A percentile compares a stretch with the other conserved stretches of the same genome.
phyloP scores from a whole-genome alignment of 2,797 vertebrate genomes.

The Euthynnus affinis region DNA sequence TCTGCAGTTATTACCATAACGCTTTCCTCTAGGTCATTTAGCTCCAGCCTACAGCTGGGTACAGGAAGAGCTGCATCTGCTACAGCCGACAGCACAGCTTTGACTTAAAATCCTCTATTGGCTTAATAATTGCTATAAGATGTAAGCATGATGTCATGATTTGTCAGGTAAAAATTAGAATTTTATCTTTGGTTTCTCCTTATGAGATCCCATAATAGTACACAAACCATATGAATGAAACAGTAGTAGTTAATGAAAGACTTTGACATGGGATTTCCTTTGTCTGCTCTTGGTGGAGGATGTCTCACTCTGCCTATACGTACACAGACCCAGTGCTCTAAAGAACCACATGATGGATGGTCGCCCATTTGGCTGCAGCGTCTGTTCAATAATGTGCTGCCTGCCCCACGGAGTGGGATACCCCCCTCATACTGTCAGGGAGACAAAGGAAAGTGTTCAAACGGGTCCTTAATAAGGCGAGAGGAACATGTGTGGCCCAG shows the following conservation, averaged over 20 bases:
- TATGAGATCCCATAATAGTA: background rate
- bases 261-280: conserved; percentile 10
- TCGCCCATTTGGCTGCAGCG: conserved; percentile 52
- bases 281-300: conserved; percentile 1
- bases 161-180: background rate
- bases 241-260: conserved; percentile 14
- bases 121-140: background rate
- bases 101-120: background rate
- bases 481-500: conserved; percentile 68
- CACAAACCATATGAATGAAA: background rate
- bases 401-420: conserved; percentile 18
- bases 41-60: conserved; percentile 72
- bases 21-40: conserved; percentile 70
- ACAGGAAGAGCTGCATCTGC: conserved; percentile 59
- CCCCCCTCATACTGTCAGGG: conserved; percentile 43
- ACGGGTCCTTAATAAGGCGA: conserved; percentile 60
- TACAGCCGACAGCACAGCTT: conserved; percentile 18
- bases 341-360: conserved; percentile 51
- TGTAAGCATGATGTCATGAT: background rate
- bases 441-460: conserved; percentile 80
- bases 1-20: conserved; percentile 74
- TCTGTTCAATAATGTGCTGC: conserved; percentile 66
- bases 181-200: background rate
- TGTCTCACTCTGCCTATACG: conserved; percentile 16
- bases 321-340: conserved; percentile 6